These are phyloP conservation scores for Erpobdella octoculata DNA, from an alignment of 2,888 invertebrate genomes.

Conservation along the genomic window DNA sequence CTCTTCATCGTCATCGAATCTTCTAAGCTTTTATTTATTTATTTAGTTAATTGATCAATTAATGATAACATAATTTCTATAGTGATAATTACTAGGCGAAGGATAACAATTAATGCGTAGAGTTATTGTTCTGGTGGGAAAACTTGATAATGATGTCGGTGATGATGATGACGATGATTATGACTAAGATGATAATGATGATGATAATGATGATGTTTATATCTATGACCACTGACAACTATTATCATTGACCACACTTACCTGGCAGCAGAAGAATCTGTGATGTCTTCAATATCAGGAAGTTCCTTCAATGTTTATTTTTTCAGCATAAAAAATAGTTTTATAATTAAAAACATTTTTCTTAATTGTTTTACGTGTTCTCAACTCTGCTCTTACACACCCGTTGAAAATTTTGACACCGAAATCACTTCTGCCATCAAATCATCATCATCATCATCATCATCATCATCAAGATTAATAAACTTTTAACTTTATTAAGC, in stretches of 20 bases:
- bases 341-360: neutral
- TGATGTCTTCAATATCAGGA: conserved; percentile 16
- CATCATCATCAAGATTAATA: conserved; percentile 23
- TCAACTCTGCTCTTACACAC: neutral
- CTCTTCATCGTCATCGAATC: conserved; percentile 5
- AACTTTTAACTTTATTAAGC: too few species aligned
- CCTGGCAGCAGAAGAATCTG: conserved; percentile 25
- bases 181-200: neutral
- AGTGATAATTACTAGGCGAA: too few species aligned
- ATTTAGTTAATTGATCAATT: neutral
- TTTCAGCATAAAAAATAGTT: too few species aligned
- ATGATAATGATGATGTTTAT: neutral
- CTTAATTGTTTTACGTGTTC: neutral
- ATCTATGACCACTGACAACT: too few species aligned
- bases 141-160: too few species aligned
- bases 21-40: neutral
- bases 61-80: too few species aligned
- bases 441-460: conserved; percentile 11
- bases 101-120: too few species aligned
- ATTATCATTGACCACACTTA: too few species aligned
- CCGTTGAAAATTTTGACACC: neutral
- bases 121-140: too few species aligned
- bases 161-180: neutral
- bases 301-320: neutral
- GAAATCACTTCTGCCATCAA: neutral